Conservation (phyloP, 2,113 vertebrate species). For the Gyps fulvus region DNA sequence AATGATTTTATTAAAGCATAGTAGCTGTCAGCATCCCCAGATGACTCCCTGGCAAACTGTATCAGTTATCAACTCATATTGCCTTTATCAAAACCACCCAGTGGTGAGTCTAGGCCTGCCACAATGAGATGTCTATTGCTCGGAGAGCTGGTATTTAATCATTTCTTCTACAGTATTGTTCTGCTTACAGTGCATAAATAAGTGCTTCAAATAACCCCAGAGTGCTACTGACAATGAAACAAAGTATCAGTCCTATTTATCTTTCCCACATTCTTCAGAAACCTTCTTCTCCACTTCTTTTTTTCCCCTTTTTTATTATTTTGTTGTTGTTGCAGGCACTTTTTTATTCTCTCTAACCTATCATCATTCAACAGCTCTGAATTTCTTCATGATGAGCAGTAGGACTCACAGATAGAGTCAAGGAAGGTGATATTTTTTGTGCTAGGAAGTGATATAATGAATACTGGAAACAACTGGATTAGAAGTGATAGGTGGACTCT, state of each 20-base stretch:
- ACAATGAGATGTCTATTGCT: conserved; percentile 95
- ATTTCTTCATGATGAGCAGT: conserved; percentile 80
- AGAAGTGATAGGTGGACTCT: conserved; percentile 19
- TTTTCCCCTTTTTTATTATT: conserved; percentile 58
- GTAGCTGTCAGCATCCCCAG: conserved; percentile 93
- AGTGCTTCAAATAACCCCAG: conserved; percentile 93
- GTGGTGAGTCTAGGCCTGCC: conserved; percentile 89
- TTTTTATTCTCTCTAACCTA: conserved; percentile 83
- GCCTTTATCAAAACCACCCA: conserved; percentile 98
- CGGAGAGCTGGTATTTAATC: conserved; percentile 96
- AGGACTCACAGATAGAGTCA: conserved; percentile 76
- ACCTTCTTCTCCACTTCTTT: conserved; percentile 38
- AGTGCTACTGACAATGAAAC: conserved; percentile 96
- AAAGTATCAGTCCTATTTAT: conserved; percentile 95
- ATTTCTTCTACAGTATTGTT: conserved; percentile 96
- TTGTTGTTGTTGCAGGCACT: conserved; percentile 83
- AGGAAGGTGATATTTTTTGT: conserved; percentile 71
- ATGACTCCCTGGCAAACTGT: conserved; percentile 92
- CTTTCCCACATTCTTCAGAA: conserved; percentile 86
- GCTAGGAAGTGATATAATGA: conserved; percentile 47
- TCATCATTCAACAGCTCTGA: conserved; percentile 82
- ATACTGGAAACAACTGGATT: not conserved
- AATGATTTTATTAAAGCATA: conserved; percentile 99
- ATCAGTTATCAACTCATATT: conserved; percentile 99
- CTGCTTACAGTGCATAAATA: conserved; percentile 99